Evolutionary conservation across 2,797 vertebrate species (phyloP), one percentile per base, ranked within the genome.

Genomic region (Epinephelus coioides): DNA sequence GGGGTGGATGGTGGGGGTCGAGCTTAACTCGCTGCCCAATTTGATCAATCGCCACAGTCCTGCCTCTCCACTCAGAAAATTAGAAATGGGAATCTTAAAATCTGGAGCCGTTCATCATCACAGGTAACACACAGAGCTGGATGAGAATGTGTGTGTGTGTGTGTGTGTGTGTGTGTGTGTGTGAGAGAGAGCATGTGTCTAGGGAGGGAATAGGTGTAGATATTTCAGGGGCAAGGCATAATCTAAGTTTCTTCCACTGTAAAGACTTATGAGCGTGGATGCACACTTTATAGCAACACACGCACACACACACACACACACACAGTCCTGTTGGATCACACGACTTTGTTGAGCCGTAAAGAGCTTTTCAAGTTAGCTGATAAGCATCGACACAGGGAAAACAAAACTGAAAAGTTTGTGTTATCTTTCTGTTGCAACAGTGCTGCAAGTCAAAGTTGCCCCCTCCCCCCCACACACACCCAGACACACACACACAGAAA

Each of bases 61-160:
- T 94, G 95, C 95, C 96, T 95, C 93, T 91, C 90, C 91, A 91
- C 94, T 95, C 92, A 87, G 93, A 95, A 95, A 95, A 96, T 96
- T 95, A 95, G 94, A 96, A 95, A 95, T 94, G 92, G 94, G 94
- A 95, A 95, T 95, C 93, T 93, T 94, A 92, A 94, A 95, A 95
- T 95, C 94, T 95, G 92, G 79, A 88, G 92, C 93, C 93, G 94
- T 95, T 95, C 88, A 95, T 96, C 94, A 95, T 95, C 86, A 89
- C 88, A 92, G 89, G 93, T 94, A 86, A 90, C 70, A 86, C 51
- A 38, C 49, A 55, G 84, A 82, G 75, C 57, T 5, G 54, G 56
- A 65, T 54, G n/a, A 81, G 72, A 60, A 21, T 50, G 43, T 38
- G 61, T 59, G 10, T 70, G 44, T 47, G 43, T 38, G 61, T 59